phyloP scores from a whole-genome alignment of 2,113 vertebrate genomes.

The Odontophorus gujanensis region DNA sequence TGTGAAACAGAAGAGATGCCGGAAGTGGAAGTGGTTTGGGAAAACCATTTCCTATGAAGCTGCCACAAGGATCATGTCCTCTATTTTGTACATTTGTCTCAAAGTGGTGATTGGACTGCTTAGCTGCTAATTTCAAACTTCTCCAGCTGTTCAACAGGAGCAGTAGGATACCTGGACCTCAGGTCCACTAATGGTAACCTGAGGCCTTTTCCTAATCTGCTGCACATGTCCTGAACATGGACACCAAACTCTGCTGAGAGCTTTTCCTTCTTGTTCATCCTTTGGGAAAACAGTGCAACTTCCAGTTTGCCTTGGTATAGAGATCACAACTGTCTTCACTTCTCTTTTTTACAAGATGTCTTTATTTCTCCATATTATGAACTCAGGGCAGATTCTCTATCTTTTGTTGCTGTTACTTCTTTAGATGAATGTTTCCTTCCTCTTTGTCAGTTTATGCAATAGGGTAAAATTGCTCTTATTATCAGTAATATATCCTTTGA shows the following conservation, averaged over 20 bases:
- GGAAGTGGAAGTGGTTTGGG: constrained; percentile 24
- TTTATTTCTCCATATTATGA: not conserved
- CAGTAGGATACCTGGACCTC: not conserved
- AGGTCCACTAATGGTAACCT: not conserved
- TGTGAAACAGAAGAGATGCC: not conserved
- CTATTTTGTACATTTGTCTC: not conserved
- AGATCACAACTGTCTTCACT: not conserved
- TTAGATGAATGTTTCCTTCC: constrained; percentile 29
- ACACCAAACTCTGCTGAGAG: not conserved
- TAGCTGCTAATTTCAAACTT: not conserved
- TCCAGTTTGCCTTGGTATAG: not conserved
- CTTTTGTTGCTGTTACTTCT: not conserved
- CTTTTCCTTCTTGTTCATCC: not conserved
- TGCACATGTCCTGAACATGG: not conserved
- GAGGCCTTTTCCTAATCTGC: not conserved
- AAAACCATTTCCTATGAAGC: not conserved
- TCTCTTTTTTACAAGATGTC: not conserved
- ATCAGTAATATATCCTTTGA: not conserved
- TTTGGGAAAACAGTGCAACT: not conserved
- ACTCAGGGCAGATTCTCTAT: not conserved
- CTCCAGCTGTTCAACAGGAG: not conserved
- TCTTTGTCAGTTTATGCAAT: constrained; percentile 30
- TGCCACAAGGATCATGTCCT: not conserved
- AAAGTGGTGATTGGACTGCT: rapidly evolving
- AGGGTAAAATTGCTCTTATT: not conserved